Evolutionary conservation across 2,113 vertebrate genomes (phyloP).

Genomic region (Eptesicus fuscus): DNA sequence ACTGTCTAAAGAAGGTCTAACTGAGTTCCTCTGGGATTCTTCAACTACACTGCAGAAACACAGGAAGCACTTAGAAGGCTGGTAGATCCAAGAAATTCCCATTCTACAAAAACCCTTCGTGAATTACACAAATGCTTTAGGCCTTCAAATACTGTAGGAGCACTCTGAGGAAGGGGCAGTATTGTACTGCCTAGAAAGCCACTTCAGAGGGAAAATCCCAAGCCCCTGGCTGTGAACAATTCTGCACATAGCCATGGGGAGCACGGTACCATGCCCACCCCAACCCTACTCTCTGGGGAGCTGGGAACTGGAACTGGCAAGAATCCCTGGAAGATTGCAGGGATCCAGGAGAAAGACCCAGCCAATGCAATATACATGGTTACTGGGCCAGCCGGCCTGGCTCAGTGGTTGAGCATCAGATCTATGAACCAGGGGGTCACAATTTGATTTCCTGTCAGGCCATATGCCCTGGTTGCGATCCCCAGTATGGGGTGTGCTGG

Average conservation of each 20-base stretch:
- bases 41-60: neutral
- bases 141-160: neutral
- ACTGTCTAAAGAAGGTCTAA: neutral
- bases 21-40: neutral
- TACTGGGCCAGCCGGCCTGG: too few species aligned
- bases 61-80: neutral
- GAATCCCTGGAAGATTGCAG: neutral
- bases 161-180: neutral
- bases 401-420: too few species aligned
- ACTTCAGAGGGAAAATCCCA: neutral
- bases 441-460: too few species aligned
- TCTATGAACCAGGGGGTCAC: too few species aligned
- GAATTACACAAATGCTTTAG: neutral
- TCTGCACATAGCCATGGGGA: neutral
- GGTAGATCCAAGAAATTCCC: neutral
- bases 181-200: neutral
- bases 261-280: neutral
- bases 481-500: too few species aligned
- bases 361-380: fast-evolving
- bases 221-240: neutral
- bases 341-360: neutral
- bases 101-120: neutral
- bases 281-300: fast-evolving
- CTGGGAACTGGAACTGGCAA: neutral
- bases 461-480: too few species aligned